phyloP scores from a whole-genome alignment of 2,113 vertebrate species.

The Dipodomys stephensi region DNA sequence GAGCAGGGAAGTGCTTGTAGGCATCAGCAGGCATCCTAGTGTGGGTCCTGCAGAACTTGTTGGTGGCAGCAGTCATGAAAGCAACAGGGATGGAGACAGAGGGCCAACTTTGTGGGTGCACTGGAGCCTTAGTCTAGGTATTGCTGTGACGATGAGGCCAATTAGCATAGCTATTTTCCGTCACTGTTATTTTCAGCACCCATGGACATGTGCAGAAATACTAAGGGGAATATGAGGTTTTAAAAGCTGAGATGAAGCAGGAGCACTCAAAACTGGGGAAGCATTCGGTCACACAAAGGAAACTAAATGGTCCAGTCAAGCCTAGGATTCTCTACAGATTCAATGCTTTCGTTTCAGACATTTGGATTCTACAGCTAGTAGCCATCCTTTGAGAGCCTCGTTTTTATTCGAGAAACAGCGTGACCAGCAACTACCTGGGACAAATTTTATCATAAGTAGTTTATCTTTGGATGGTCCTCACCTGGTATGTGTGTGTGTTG shows the following conservation, averaged over 20 bases:
- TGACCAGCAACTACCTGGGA: background rate
- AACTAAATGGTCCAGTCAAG: background rate
- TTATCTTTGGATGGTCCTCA: slow-evolving; percentile 20
- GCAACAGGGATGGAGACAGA: background rate
- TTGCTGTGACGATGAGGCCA: background rate
- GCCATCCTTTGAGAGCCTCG: background rate
- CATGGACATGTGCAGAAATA: slow-evolving; percentile 50
- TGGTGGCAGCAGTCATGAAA: background rate
- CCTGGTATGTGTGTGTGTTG: too few relatives aligned
- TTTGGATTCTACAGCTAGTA: background rate
- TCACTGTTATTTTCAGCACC: background rate
- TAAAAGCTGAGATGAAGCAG: slow-evolving; percentile 8
- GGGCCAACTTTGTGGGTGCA: background rate
- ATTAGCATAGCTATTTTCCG: background rate
- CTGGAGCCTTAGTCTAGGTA: background rate
- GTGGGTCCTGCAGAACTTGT: background rate
- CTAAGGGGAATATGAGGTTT: slow-evolving; percentile 38
- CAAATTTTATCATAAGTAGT: background rate
- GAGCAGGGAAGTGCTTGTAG: background rate
- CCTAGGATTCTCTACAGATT: background rate
- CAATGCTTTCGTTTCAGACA: background rate
- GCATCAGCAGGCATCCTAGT: background rate
- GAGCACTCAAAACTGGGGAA: background rate
- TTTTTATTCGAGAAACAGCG: slow-evolving; percentile 27
- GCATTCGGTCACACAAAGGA: slow-evolving; percentile 35